Evolutionary conservation across 2,113 vertebrate genomes (phyloP).

Genomic region (Manacus vitellinus): DNA sequence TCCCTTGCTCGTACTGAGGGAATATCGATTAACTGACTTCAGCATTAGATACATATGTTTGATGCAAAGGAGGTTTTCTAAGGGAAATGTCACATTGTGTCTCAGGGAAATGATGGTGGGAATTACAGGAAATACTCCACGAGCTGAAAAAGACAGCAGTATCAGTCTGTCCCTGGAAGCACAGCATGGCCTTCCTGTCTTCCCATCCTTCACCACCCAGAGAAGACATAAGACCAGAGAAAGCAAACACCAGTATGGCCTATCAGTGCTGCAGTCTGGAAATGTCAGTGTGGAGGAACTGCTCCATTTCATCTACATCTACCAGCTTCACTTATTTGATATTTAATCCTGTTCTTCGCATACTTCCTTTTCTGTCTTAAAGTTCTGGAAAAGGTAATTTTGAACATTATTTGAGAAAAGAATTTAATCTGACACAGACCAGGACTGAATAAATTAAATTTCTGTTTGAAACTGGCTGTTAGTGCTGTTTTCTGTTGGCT

Average conservation of each 20-base stretch:
- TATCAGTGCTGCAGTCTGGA: background rate
- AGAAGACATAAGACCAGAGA: background rate
- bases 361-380: background rate
- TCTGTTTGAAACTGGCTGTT: background rate
- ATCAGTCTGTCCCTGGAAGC: background rate
- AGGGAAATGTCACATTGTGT: background rate
- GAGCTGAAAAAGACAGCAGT: background rate
- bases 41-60: background rate
- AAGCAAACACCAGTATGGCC: background rate
- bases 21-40: background rate
- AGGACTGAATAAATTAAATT: background rate
- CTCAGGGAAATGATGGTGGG: background rate
- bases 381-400: background rate
- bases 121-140: background rate
- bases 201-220: background rate
- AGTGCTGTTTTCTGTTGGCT: background rate
- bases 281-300: fast-evolving
- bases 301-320: background rate
- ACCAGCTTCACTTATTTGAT: background rate
- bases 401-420: background rate
- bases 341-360: background rate
- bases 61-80: background rate
- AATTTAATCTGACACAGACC: background rate
- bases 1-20: background rate
- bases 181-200: background rate